Base-by-base conservation (phyloP, 2,113 vertebrate genomes). In the Kryptolebias marmoratus region DNA sequence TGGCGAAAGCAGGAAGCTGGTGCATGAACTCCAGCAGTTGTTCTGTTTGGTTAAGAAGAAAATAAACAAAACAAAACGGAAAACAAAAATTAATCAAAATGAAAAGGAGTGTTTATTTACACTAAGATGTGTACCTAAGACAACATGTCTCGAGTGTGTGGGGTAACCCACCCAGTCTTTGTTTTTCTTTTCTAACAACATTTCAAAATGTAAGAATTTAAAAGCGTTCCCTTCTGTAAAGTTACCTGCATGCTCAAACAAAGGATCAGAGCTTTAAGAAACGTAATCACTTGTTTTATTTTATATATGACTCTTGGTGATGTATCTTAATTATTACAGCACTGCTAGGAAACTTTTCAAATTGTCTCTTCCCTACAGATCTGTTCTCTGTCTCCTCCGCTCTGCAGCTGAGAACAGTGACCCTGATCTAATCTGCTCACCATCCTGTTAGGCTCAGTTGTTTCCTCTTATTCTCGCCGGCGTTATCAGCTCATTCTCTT, bases 21-120 rank as follows among this genome's bases (percentile, higher is more conserved):
- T 98, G 97, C 97, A 98, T 97, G 71, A 99, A 98, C 90, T 98
- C 97, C 88, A 99, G 13, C 36, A 98, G 93, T 82, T 98, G 97
- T 57, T 98, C 97, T 99, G 77, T 77, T 65, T 75, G 59, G 86
- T 74, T 57, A 2, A 61, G 15, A 58, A 48, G 56, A 28, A 15
- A 16, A 71, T 4, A 49, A 14, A 32, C 52, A 68, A 1, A 71
- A 28, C 31, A 18, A 39, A 2, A 32, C 8, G 22, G 14, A 36
- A 59, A 16, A 12, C 5, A 31, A 31, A 14, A 54, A 54, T 22
- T 3, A 54, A 27, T 9, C 16, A 22, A 27, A 2, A 10, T 27
- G 11, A 10, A 22, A 54, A 54, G 6, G 30, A 56, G 39, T 10
- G 9, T 42, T 42, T 42, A 42, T 42, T 42, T 42, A 10, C 39